phyloP scores from a whole-genome alignment of 2,113 vertebrate species.

The Clarias magur region DNA sequence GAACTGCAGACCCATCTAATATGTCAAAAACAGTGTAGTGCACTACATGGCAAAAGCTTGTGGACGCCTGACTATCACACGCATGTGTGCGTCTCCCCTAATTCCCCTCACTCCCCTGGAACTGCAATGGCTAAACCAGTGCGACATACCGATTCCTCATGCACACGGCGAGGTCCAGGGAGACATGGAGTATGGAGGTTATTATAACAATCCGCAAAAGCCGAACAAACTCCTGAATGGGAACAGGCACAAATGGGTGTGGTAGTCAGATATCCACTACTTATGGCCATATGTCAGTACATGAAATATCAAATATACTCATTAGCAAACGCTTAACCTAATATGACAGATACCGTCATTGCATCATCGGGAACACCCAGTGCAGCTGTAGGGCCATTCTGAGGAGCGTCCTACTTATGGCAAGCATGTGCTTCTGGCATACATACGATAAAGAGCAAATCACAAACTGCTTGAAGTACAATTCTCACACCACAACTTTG shows the following conservation, averaged over 20 bases:
- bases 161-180: neutral
- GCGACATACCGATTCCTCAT: too few species aligned
- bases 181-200: neutral
- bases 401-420: neutral
- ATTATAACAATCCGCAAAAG: neutral
- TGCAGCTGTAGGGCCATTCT: neutral
- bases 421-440: neutral
- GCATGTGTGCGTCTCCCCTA: neutral
- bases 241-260: neutral
- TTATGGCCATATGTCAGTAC: neutral
- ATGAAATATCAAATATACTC: neutral
- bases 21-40: neutral
- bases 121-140: too few species aligned
- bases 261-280: neutral
- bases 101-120: neutral
- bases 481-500: neutral
- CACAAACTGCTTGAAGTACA: neutral
- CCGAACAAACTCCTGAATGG: neutral
- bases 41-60: neutral
- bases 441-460: neutral
- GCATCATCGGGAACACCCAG: neutral
- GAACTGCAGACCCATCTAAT: neutral
- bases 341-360: neutral
- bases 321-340: neutral
- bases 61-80: neutral